Base-by-base conservation (phyloP, 2,113 vertebrate genomes). In the Coreoperca whiteheadi region DNA sequence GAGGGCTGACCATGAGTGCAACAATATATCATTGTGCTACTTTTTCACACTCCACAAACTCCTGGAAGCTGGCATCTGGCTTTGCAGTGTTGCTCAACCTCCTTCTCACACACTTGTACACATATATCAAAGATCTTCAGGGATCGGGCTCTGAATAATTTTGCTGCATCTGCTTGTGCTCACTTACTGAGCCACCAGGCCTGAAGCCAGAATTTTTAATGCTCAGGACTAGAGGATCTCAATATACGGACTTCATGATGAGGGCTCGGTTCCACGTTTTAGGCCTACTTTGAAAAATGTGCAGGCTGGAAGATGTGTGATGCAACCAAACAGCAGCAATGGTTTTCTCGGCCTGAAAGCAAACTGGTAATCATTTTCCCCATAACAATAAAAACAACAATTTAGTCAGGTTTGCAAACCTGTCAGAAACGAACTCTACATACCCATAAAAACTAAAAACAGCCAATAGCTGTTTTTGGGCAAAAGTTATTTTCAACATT, bases 151-250 rank as follows among this genome's bases (percentile, higher is more conserved):
- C 54, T 74, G 73, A 85, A 76, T 81, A 82, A 69, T 74, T 77
- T 72, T 61, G 70, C 54, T 85, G 85, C 89, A 93, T 89, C 90
- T 90, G 88, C 73, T 89, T 65, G 81, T 11, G 23, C 16, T 78
- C 74, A n/a, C 50, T 77, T n/a, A 30, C 10, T 28, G 30, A 83
- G 81, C 41, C 32, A 15, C 15, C 37, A 30, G 71, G 79, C 77
- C 72, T 15, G 21, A 21, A 72, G 84, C 75, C 86, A 89, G 84
- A 50, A 10, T 43, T 2, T 15, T 4, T 32, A 74, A 51, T n/a
- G 43, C 46, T 25, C 56, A 16, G 43, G 46, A 39, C 23, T 23
- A 63, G 23, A 79, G 61, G 50, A 74, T n/a, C 43, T 2, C 41
- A 48, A 20, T 9, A 6, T 18, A 8, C 53, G 28, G 53, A 50